Base-by-base conservation (phyloP, 2,113 vertebrate species). In the Toxotes jaculatrix region DNA sequence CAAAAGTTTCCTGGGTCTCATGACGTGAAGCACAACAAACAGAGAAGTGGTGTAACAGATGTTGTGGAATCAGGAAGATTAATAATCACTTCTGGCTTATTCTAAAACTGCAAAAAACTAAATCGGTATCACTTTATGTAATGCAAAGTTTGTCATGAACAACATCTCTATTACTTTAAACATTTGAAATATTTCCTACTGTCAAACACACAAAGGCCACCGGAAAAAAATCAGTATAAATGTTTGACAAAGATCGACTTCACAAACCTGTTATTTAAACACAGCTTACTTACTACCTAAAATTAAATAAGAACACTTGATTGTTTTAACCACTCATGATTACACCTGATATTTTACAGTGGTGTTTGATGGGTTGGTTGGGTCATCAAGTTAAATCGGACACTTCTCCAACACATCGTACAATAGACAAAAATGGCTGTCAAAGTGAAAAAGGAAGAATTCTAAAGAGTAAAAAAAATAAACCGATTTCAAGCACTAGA, bases 1-100 rank as follows among this genome's bases (percentile, higher is more conserved):
- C 32, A 77, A 66, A 82, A 1, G 8, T 87, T 89, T 87, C 92
- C 89, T 92, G 51, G 40, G 51, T 9, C 21, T 68, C 51, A 63
- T 5, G 9, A 27, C 40, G 17, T 61, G 67, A 84, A 81, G 57
- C 68, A 87, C 84, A 80, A 80, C 53, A 55, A 63, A 86, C 53
- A 77, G 27, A 53, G 27, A 70, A 21, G 16, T 65, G 32, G 55
- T 34, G 40, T 32, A 75, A 40, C 31, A 40, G 32, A 68, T 42
- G 23, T 45, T 64, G 5, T 73, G n/a, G 74, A 87, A 53, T 42
- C 49, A 73, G 23, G 21, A 63, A 66, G 36, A 69, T 70, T 66
- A 51, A 43, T 72, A 42, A 67, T 79, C 60, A 68, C 55, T 66
- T 61, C 70, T 63, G 77, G 9, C 21, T 69, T 69, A 79, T 36